A percentile compares a stretch with the other conserved stretches of the same genome.
These are phyloP conservation scores for Baronia brevicornis DNA, from an alignment of 2,888 invertebrate genomes.

Conservation along the genomic window DNA sequence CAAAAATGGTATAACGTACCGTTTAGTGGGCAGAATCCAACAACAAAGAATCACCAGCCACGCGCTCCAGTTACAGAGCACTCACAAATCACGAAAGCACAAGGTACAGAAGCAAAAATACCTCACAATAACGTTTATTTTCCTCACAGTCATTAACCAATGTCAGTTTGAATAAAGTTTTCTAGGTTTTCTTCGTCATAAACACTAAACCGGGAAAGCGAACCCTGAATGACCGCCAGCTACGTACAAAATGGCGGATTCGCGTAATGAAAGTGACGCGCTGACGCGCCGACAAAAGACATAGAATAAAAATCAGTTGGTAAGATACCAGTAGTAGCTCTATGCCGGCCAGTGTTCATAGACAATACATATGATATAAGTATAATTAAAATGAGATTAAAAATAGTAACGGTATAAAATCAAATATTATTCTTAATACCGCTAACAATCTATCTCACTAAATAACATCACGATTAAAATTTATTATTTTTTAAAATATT, in stretches of 20 bases:
- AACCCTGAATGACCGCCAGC: slow-evolving; percentile 71
- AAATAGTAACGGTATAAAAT: too few species aligned
- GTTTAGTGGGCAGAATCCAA: slow-evolving; percentile 67
- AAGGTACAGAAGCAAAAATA: slow-evolving; percentile 47
- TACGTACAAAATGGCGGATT: slow-evolving; percentile 77
- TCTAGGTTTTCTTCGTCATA: slow-evolving; percentile 57
- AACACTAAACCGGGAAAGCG: slow-evolving; percentile 64
- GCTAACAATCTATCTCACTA: too few species aligned
- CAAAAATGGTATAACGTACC: slow-evolving; percentile 52
- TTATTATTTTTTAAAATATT: too few species aligned
- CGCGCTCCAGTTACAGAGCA: slow-evolving; percentile 73
- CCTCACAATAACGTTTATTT: slow-evolving; percentile 51
- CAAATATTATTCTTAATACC: too few species aligned
- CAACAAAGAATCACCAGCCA: slow-evolving; percentile 75
- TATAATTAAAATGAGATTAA: too few species aligned
- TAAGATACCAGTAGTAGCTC: too few species aligned
- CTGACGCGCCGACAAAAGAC: slow-evolving; percentile 60
- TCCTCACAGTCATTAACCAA: slow-evolving; percentile 46
- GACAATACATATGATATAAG: too few species aligned
- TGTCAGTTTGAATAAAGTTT: slow-evolving; percentile 56
- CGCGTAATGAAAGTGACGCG: slow-evolving; percentile 73
- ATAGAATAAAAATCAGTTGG: slow-evolving; percentile 30
- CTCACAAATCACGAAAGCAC: slow-evolving; percentile 72
- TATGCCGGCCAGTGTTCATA: too few species aligned
- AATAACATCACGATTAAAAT: too few species aligned